These are phyloP conservation scores for Poeciliopsis occidentalis DNA, from an alignment of 2,113 vertebrate genomes.

Conservation along the genomic window DNA sequence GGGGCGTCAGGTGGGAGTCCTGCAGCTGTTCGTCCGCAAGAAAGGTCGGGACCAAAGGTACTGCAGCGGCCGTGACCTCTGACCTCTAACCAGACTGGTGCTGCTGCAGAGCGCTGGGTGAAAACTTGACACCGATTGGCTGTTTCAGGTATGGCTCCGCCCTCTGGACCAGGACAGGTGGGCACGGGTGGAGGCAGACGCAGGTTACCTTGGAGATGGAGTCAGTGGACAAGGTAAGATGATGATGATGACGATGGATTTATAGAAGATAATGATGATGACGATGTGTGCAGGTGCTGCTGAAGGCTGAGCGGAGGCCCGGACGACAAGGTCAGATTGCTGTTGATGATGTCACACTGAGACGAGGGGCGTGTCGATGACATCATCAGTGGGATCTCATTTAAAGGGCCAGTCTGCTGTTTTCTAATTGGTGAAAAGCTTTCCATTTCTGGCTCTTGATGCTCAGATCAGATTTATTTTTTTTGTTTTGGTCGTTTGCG, in stretches of 20 bases:
- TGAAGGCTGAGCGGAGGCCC: constrained; percentile 55
- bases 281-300: constrained; percentile 48
- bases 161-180: constrained; percentile 86
- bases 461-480: no score
- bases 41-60: constrained; percentile 62
- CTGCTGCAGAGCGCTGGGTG: fast-evolving
- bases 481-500: no score
- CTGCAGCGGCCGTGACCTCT: background rate
- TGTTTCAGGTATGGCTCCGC: constrained; percentile 75
- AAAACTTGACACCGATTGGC: constrained; percentile 22
- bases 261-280: background rate
- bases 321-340: constrained; percentile 53
- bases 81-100: background rate
- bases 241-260: background rate
- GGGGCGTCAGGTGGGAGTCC: constrained; percentile 79
- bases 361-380: constrained; percentile 55
- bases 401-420: background rate
- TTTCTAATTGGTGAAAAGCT: no score
- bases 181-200: constrained; percentile 87
- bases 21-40: constrained; percentile 87
- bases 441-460: no score
- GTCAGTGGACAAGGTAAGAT: constrained; percentile 84
- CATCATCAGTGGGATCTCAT: constrained; percentile 1
- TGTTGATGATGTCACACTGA: constrained; percentile 62
- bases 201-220: constrained; percentile 81